These are phyloP conservation scores for Bradysia coprophila DNA, from an alignment of 1,140 invertebrate species.

Conservation along the genomic window DNA sequence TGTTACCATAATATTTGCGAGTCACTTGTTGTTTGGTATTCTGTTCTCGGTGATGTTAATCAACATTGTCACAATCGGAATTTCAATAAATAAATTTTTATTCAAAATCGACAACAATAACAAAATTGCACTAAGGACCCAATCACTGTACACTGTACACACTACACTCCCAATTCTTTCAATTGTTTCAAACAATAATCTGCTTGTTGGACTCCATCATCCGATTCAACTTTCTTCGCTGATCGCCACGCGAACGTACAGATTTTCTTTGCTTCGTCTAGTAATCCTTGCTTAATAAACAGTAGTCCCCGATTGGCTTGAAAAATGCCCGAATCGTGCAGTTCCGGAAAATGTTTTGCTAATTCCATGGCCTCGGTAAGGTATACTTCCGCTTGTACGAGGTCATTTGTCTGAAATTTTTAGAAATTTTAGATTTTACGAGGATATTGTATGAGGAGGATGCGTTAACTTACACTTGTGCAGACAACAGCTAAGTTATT, in stretches of 20 bases:
- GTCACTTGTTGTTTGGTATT: no score
- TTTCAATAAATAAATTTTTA: no score
- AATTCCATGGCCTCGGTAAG: slow-evolving; percentile 50
- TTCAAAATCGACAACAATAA: no score
- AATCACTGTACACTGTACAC: no score
- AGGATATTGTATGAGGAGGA: no score
- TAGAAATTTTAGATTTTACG: neutral
- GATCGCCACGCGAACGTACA: slow-evolving; percentile 52
- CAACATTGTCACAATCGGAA: no score
- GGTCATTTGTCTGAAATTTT: slow-evolving; percentile 32
- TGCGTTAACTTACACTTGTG: slow-evolving; percentile 26
- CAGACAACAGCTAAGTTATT: slow-evolving; percentile 71
- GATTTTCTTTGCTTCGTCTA: slow-evolving; percentile 44
- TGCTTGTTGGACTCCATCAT: slow-evolving; percentile 42
- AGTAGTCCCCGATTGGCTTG: slow-evolving; percentile 70
- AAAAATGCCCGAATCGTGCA: slow-evolving; percentile 46
- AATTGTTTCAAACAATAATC: slow-evolving; percentile 48
- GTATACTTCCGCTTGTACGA: slow-evolving; percentile 46
- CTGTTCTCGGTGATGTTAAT: no score
- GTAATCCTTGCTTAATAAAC: slow-evolving; percentile 49
- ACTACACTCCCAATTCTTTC: slow-evolving; percentile 11
- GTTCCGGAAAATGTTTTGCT: slow-evolving; percentile 39
- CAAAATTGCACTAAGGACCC: no score
- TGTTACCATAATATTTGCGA: no score
- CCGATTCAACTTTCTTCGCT: slow-evolving; percentile 40